Conservation (phyloP, 2,888 invertebrate genomes). For the Sinopyrophorus schimmeli region DNA sequence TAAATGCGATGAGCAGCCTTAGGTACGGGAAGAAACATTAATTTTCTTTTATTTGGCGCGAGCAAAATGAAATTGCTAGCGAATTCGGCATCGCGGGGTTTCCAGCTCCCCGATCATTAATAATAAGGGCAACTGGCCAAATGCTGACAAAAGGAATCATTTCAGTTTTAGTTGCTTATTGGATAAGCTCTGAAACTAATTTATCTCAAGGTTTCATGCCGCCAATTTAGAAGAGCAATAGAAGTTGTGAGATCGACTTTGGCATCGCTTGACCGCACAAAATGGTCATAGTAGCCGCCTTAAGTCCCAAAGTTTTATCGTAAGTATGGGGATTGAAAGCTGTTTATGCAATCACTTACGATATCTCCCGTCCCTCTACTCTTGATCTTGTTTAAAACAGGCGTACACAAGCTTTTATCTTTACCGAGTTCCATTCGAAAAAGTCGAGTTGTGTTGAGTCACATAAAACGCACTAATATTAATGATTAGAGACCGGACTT, state of each 20-base stretch:
- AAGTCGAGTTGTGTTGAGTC: too few relatives aligned
- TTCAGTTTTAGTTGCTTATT: constrained; percentile 35
- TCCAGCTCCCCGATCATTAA: constrained; percentile 35
- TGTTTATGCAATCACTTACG: constrained; percentile 23
- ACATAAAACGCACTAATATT: too few relatives aligned
- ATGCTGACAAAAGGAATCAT: constrained; percentile 36
- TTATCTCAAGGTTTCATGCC: constrained; percentile 32
- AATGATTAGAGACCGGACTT: too few relatives aligned
- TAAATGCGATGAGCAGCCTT: constrained; percentile 35
- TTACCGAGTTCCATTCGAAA: too few relatives aligned
- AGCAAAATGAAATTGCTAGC: constrained; percentile 42
- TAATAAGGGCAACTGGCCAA: constrained; percentile 38
- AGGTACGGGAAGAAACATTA: constrained; percentile 39
- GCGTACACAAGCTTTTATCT: too few relatives aligned
- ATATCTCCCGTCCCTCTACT: constrained; percentile 12
- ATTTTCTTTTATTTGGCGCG: constrained; percentile 41
- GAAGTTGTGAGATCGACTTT: constrained; percentile 22
- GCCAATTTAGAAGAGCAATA: constrained; percentile 27
- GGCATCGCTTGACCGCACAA: constrained; percentile 24
- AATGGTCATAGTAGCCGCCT: constrained; percentile 16
- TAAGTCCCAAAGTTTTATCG: constrained; percentile 23
- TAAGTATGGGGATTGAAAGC: constrained; percentile 19
- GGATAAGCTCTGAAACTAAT: constrained; percentile 34
- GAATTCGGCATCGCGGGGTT: constrained; percentile 33
- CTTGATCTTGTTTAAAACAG: background rate